These are phyloP conservation scores for Agapostemon virescens DNA, from an alignment of 2,888 invertebrate species.

Conservation along the genomic window DNA sequence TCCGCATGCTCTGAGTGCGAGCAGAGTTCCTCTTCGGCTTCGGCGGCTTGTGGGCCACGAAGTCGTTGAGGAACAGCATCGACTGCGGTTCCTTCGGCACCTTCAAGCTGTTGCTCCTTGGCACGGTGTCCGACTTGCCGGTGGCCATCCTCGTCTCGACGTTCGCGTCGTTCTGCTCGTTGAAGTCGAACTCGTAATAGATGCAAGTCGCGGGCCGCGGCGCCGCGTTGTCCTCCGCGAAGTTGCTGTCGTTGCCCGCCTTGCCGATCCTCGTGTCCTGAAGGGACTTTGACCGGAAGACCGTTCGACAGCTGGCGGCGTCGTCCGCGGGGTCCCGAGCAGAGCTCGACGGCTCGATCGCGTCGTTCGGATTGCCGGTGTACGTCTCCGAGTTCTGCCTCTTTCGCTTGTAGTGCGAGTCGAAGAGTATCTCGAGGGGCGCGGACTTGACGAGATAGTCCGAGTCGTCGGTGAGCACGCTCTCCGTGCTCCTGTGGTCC, in stretches of 20 bases:
- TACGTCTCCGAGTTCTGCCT: slow-evolving; percentile 80
- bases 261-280: slow-evolving; percentile 78
- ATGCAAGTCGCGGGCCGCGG: slow-evolving; percentile 65
- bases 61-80: slow-evolving; percentile 78
- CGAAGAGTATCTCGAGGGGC: slow-evolving; percentile 87
- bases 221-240: slow-evolving; percentile 62
- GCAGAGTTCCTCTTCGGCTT: slow-evolving; percentile 82
- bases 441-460: slow-evolving; percentile 88
- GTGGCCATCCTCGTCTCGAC: slow-evolving; percentile 46
- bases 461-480: slow-evolving; percentile 90
- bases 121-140: slow-evolving; percentile 57
- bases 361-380: slow-evolving; percentile 76
- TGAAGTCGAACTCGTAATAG: slow-evolving; percentile 74
- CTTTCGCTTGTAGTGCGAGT: slow-evolving; percentile 80
- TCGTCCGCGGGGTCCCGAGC: slow-evolving; percentile 39
- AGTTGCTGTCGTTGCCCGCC: slow-evolving; percentile 58
- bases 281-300: slow-evolving; percentile 80
- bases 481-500: slow-evolving; percentile 90
- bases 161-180: slow-evolving; percentile 62
- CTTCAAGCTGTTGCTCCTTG: slow-evolving; percentile 67
- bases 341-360: slow-evolving; percentile 47
- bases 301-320: slow-evolving; percentile 64
- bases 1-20: slow-evolving; percentile 77
- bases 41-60: slow-evolving; percentile 88
- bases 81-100: slow-evolving; percentile 72